Evolutionary conservation across 2,888 invertebrate genomes (phyloP), one percentile per base, ranked within the genome.

Genomic region (Leptopilina drosophilae): DNA sequence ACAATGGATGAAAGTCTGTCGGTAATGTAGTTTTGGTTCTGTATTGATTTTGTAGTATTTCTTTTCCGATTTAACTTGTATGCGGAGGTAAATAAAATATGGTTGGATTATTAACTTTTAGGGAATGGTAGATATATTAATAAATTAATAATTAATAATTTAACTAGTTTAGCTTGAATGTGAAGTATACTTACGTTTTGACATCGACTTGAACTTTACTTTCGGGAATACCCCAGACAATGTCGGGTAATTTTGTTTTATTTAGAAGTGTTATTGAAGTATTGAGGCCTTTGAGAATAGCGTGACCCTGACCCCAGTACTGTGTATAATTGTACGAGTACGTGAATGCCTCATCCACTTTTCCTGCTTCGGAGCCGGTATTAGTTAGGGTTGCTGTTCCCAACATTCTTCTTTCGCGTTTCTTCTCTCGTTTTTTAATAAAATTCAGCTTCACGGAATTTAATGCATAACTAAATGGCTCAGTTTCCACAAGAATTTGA

Each of bases 301-400:
- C 96, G 89, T 94, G 95, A 6, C 94, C 95, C 86, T 95, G 95
- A 15, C 97, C 97, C 97, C 97, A 97, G 88, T 95, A 95, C 81
- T 96, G 93, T 20, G 94, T 93, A 86, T 96, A 95, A 83, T 94
- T 94, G 86, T 94, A 96, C 42, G 94, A 93, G 89, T 96, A 97
- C 83, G 94, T 94, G 82, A 97, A 94, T 77, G 95, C 96, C 53
- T 96, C 94, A 82, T 95, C 96, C 66, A 96, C 95, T 11, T 94
- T 93, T 65, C 93, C 94, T 64, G 94, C 93, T 76, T 92, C 92
- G 1, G 93, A 93, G n/a, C 92, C 94, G 76, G 89, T 88, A 85
- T 94, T 94, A 75, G 88, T 90, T 77, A 94, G 88, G 12, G 91
- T 90, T n/a, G 91, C 90, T 59, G 91, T 83, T 2, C 92, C 93